Evolutionary conservation across 1,140 invertebrate genomes (phyloP).

Genomic region (Whitmania pigra): DNA sequence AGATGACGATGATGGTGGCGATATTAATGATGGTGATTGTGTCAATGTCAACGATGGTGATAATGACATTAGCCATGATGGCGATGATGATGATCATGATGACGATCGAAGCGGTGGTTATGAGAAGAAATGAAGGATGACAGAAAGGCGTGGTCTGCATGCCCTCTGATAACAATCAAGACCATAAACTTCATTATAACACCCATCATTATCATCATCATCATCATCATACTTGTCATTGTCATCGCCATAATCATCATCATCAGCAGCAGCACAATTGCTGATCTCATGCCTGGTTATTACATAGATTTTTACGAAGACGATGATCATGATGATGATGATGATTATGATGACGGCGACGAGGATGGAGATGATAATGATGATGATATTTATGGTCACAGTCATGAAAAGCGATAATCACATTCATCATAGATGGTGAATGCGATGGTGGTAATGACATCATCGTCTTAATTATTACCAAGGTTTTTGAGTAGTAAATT

Average conservation of each 20-base stretch:
- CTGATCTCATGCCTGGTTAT: constrained; percentile 7
- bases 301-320: not conserved
- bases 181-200: not conserved
- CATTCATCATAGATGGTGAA: not conserved
- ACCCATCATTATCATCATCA: not conserved
- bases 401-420: not conserved
- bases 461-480: too few relatives aligned
- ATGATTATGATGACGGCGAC: constrained; percentile 10
- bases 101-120: not conserved
- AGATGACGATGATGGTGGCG: not conserved
- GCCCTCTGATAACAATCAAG: not conserved
- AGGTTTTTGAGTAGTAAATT: too few relatives aligned
- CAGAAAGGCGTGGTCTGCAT: too few relatives aligned
- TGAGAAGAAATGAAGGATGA: not conserved
- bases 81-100: not conserved
- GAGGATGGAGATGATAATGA: constrained; percentile 3
- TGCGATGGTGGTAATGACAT: too few relatives aligned
- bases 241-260: too few relatives aligned
- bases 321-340: constrained; percentile 20
- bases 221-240: not conserved
- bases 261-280: not conserved
- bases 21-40: constrained; percentile 2
- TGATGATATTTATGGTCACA: not conserved
- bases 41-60: too few relatives aligned
- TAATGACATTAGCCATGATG: not conserved